Conservation (phyloP, 2,797 vertebrate species). For the Squalus acanthias region DNA sequence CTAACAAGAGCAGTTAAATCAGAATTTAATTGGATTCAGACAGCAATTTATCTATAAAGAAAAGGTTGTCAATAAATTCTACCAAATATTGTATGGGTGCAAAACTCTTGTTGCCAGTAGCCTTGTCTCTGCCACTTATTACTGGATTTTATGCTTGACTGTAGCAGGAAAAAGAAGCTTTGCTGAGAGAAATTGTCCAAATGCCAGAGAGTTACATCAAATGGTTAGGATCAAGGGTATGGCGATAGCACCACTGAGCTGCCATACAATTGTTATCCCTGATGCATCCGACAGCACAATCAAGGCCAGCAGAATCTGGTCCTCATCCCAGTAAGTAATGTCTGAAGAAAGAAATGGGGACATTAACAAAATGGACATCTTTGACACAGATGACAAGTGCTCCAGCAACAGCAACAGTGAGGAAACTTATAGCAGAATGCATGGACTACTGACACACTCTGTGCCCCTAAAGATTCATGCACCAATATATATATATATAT, state of each 20-base stretch:
- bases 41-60: background rate
- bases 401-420: background rate
- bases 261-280: background rate
- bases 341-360: background rate
- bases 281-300: background rate
- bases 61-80: background rate
- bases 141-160: background rate
- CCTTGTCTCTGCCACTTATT: background rate
- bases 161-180: background rate
- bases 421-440: background rate
- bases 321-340: background rate
- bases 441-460: background rate
- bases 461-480: background rate
- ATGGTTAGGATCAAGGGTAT: background rate
- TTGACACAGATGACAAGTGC: background rate
- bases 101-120: background rate
- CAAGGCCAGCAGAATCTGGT: background rate
- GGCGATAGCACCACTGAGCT: background rate
- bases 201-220: background rate
- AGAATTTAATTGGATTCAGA: background rate
- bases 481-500: too few relatives aligned
- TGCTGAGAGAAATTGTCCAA: background rate
- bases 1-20: background rate
- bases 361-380: background rate
- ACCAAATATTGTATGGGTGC: background rate